Evolutionary conservation across 2,113 vertebrate species (phyloP), one percentile per base, ranked within the genome.

Genomic region (Martes martes): DNA sequence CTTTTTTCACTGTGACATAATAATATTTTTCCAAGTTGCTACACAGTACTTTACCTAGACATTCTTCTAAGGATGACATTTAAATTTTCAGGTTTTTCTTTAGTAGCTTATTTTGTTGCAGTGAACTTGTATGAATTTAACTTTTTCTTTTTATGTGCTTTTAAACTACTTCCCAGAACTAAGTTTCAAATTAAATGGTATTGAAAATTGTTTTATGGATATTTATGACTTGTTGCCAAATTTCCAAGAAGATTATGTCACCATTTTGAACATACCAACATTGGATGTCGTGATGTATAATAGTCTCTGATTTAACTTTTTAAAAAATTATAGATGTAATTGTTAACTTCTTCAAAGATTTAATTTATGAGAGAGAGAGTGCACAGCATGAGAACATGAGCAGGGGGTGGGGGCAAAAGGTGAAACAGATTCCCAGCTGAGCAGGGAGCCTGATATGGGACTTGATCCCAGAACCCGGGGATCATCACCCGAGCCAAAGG

Each of bases 191-290:
- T 78, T 94, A 73, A 89, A 89, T 82, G 18, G 2, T 69, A 88
- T n/a, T 69, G 50, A n/a, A 88, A 69, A 50, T 82, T 73, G 84
- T 86, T 87, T 91, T 11, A 91, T 91, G 73, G 52, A 86, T 94
- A 91, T 91, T 81, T 94, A 47, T 81, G 19, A 87, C 50, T 74
- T 80, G 21, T 36, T 94, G 11, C 85, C 73, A 91, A 91, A 86
- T 86, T 94, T 86, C 82, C 26, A 47, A 74, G 26, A 79, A 78
- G 19, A 63, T 94, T 81, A 57, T 63, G 33, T 73, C 47, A 67
- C 65, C 33, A 96, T 39, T 84, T 93, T 96, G 36, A 96, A n/a
- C 47, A 67, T 10, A 45, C 9, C 36, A 67, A 47, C 55, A 47
- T 73, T 86, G 45, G 45, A 23, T 33, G 19, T 74, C 74, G 39